Percentiles rank a stretch among this genome's conserved stretches.
Conservation (phyloP, 2,797 vertebrate genomes). For the Leptoclinus maculatus region DNA sequence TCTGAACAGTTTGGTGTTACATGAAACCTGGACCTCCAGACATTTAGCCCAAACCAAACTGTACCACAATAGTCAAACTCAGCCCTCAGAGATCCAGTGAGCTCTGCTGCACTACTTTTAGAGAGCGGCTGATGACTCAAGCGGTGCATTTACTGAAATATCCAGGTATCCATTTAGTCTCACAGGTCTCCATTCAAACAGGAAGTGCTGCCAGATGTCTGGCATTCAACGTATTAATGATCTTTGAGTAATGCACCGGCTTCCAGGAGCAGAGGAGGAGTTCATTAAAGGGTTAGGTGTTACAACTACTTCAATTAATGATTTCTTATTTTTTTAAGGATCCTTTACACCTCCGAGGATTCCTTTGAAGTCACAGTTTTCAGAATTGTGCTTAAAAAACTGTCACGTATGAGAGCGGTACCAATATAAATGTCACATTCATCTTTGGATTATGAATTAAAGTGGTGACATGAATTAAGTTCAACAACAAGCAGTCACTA, state of each 20-base stretch:
- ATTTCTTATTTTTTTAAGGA: background rate
- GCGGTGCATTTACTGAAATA: slow-evolving; percentile 34
- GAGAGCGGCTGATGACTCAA: slow-evolving; percentile 49
- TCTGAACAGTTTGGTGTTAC: slow-evolving; percentile 33
- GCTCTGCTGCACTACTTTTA: slow-evolving; percentile 27
- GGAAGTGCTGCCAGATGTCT: slow-evolving; percentile 40
- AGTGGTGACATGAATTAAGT: background rate
- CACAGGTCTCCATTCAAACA: slow-evolving; percentile 35
- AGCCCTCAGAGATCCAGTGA: slow-evolving; percentile 30
- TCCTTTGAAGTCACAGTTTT: background rate
- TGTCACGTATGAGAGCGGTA: too few relatives aligned
- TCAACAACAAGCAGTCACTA: too few relatives aligned
- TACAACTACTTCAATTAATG: background rate
- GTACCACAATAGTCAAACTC: slow-evolving; percentile 35
- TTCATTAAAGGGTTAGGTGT: background rate
- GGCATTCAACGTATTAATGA: slow-evolving; percentile 1
- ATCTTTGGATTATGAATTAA: background rate
- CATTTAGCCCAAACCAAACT: slow-evolving; percentile 23
- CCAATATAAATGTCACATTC: background rate
- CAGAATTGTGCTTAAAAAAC: background rate
- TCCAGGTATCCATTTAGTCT: slow-evolving; percentile 31
- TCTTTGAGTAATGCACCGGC: background rate
- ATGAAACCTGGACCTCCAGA: slow-evolving; percentile 24
- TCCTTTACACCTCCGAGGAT: background rate
- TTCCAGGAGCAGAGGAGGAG: background rate